Evolutionary conservation across 2,797 vertebrate genomes (phyloP), one percentile per base, ranked within the genome.

Genomic region (Botia kubotai): DNA sequence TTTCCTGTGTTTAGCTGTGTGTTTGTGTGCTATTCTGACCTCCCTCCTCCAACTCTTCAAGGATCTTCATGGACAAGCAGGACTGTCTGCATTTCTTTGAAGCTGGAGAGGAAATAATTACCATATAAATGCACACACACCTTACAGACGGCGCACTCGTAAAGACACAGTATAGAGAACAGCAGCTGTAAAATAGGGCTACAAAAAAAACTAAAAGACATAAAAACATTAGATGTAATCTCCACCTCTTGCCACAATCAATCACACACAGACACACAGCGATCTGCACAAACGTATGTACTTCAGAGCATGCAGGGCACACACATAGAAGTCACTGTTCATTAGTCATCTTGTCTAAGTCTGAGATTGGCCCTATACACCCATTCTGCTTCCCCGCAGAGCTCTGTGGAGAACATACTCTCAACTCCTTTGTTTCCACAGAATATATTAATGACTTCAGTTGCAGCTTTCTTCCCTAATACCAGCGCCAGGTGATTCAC

Each of bases 61-160:
- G 72, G 70, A 81, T 68, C 66, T 73, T 71, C 26, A 68, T 4
- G 55, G 75, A 77, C 63, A 77, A 75, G 71, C 67, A 75, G 58
- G 67, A 60, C 50, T 43, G 67, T 86, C 72, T 65, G 52, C 63
- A 82, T 14, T 1, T 12, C 71, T 84, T 83, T 84, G 81, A 83
- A 84, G 83, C 63, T 58, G n/a, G 26, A 72, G 72, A 72, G 39
- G 79, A 72, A 79, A 78, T 78, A 82, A 84, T 81, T 81, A 78
- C 21, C 46, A 11, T 50, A 66, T n/a, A 17, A 63, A n/a, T 26
- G 43, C 14, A 29, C 62, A 66, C 39, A 67, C 73, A 14, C 75
- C 21, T 33, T 50, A 46, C 19, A 53, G 6, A 46, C 57, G 55
- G 65, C 33, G 55, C 62, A 19, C 53, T 60, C 4, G 17, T 29